These are phyloP conservation scores for Luehdorfia chinensis DNA, from an alignment of 1,140 invertebrate genomes.

Conservation along the genomic window DNA sequence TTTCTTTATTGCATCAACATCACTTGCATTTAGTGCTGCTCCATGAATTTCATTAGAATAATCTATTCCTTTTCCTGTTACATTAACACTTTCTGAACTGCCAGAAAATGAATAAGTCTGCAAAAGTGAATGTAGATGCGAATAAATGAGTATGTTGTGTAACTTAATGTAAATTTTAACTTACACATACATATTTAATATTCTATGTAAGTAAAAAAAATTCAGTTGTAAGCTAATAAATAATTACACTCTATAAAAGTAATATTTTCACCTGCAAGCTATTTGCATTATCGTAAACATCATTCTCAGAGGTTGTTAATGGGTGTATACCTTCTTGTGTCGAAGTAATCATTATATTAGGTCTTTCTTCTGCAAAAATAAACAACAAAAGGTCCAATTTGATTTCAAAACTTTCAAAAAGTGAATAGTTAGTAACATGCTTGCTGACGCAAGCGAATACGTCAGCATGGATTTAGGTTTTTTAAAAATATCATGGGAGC, in stretches of 20 bases:
- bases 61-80: slow-evolving; percentile 81
- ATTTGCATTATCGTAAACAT: slow-evolving; percentile 78
- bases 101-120: slow-evolving; percentile 75
- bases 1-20: slow-evolving; percentile 89
- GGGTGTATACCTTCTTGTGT: slow-evolving; percentile 53
- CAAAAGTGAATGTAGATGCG: not conserved
- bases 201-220: no score
- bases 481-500: no score
- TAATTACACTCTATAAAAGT: not conserved
- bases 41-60: slow-evolving; percentile 81
- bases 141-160: no score
- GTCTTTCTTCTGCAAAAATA: slow-evolving; percentile 34
- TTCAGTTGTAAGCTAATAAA: no score
- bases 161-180: not conserved
- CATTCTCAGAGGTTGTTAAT: slow-evolving; percentile 52
- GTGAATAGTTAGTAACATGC: no score
- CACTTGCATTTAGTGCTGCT: slow-evolving; percentile 85
- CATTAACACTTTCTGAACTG: slow-evolving; percentile 78
- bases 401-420: not conserved
- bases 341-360: slow-evolving; percentile 19
- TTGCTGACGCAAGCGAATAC: no score
- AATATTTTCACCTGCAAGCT: slow-evolving; percentile 77
- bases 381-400: no score
- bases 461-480: no score
- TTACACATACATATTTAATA: no score